Evolutionary conservation across 2,888 invertebrate genomes (phyloP).

Genomic region (Eudemis profundana): DNA sequence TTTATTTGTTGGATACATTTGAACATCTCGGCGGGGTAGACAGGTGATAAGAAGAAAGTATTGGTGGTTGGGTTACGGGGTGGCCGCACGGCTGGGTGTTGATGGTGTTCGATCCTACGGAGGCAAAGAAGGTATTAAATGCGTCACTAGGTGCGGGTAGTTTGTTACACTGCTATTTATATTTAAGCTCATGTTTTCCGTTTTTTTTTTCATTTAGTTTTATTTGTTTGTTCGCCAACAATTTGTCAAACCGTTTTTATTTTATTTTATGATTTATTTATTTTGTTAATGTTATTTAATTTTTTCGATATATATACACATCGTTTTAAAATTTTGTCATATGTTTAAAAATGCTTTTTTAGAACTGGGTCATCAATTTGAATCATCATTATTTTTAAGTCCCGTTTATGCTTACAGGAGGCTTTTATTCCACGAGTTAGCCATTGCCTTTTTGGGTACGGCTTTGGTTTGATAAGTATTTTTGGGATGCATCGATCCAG

Average conservation of each 20-base stretch:
- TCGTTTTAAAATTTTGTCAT: conserved; percentile 39
- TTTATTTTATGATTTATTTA: conserved; percentile 39
- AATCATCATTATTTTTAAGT: conserved; percentile 26
- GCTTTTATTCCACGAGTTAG: neutral
- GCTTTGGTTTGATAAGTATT: neutral
- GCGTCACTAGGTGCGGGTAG: no score
- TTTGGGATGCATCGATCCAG: neutral
- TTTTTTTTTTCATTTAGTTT: neutral
- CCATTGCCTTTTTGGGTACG: neutral
- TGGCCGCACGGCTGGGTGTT: neutral
- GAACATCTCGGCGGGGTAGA: no score
- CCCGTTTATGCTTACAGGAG: conserved; percentile 41
- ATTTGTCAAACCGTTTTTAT: conserved; percentile 42
- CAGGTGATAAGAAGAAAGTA: neutral
- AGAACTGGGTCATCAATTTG: conserved; percentile 30
- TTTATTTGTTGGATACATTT: no score
- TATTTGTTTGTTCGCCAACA: conserved; percentile 25
- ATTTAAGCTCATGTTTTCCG: conserved; percentile 21
- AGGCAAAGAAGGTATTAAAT: conserved; percentile 42
- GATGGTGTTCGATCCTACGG: conserved; percentile 8
- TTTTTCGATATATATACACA: conserved; percentile 36
- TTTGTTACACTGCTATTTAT: no score
- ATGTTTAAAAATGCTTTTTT: conserved; percentile 19
- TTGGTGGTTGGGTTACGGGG: neutral
- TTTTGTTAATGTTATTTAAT: conserved; percentile 26